Percentiles rank a stretch among this genome's conserved stretches.
phyloP scores from a whole-genome alignment of 2,113 vertebrate species.

The Zosterops borbonicus region DNA sequence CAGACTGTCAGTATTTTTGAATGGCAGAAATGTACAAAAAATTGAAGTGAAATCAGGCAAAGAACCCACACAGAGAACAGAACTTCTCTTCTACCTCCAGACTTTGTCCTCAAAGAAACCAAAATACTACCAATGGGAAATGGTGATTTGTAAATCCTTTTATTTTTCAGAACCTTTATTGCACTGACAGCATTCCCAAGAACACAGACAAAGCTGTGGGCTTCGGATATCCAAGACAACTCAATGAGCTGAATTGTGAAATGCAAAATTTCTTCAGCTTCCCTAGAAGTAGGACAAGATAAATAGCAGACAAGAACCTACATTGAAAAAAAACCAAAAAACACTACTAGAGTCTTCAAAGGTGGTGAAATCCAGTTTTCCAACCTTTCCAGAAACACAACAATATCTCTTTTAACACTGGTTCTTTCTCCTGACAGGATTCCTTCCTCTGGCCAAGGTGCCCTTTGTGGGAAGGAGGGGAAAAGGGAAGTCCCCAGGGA shows the following conservation, averaged over 20 bases:
- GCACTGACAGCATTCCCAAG: rapidly evolving
- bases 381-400: neutral
- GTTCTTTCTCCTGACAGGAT: neutral
- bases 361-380: neutral
- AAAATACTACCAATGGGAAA: neutral
- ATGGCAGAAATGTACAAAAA: neutral
- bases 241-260: neutral
- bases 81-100: neutral
- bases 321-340: too few relatives aligned
- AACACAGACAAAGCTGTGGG: rapidly evolving
- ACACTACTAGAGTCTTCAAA: neutral
- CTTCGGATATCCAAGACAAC: neutral
- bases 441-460: neutral
- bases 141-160: neutral
- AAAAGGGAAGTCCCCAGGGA: neutral
- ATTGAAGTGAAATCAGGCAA: neutral
- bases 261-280: neutral
- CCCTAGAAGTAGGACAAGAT: neutral
- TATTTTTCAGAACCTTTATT: neutral
- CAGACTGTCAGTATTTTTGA: neutral
- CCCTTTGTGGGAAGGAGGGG: neutral
- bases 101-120: neutral
- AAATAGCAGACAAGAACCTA: rapidly evolving
- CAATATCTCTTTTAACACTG: rapidly evolving
- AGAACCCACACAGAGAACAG: neutral